Percentiles rank a stretch among this genome's conserved stretches.
These are phyloP conservation scores for Stichopus horrens DNA, from an alignment of 53 echinoderm and acorn worm species.

Conservation along the genomic window DNA sequence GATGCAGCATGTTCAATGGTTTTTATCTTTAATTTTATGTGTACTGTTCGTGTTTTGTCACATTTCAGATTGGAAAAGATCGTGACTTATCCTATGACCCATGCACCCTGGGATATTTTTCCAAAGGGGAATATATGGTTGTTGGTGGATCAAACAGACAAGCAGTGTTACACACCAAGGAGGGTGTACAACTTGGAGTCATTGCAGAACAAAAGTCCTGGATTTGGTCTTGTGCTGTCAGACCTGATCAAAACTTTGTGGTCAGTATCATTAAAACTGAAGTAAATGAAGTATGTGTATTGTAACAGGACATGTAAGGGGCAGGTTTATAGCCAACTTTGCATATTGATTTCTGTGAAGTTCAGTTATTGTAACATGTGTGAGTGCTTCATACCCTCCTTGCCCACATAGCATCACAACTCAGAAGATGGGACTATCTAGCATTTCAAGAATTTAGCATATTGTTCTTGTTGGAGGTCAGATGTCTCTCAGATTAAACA, in stretches of 20 bases:
- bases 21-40: too few species aligned
- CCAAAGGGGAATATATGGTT: constrained; percentile 90
- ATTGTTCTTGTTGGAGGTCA: too few species aligned
- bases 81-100: constrained; percentile 82
- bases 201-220: constrained; percentile 97
- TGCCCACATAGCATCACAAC: too few species aligned
- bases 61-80: constrained; percentile 67
- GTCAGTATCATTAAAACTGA: constrained; percentile 57
- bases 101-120: constrained; percentile 81
- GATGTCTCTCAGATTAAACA: too few species aligned
- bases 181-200: constrained; percentile 94
- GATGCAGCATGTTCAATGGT: too few species aligned
- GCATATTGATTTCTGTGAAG: too few species aligned
- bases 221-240: constrained; percentile 97
- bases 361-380: too few species aligned
- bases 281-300: background rate
- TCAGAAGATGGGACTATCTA: too few species aligned
- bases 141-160: constrained; percentile 94
- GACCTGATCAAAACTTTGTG: constrained; percentile 99
- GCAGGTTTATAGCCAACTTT: too few species aligned
- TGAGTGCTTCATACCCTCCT: too few species aligned
- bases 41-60: too few species aligned
- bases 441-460: too few species aligned
- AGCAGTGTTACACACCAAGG: constrained; percentile 80
- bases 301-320: background rate